Evolutionary conservation across 1,140 invertebrate species (phyloP).

Genomic region (Hylaeus volcanicus): DNA sequence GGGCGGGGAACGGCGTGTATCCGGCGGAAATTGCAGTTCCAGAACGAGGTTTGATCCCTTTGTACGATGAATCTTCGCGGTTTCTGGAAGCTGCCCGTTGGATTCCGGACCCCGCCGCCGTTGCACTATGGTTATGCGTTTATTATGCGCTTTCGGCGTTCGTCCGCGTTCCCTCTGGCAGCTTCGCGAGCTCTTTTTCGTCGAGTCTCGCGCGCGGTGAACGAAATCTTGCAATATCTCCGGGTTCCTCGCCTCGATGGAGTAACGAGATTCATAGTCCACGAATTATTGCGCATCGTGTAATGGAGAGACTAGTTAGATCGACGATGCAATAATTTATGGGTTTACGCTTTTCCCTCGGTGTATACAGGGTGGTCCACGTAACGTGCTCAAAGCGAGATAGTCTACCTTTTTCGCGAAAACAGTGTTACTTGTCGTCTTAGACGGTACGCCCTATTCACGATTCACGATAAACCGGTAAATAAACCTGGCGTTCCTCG

Average conservation of each 20-base stretch:
- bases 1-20: background rate
- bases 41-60: conserved; percentile 32
- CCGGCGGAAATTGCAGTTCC: conserved; percentile 31
- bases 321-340: background rate
- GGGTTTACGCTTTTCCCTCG: no score
- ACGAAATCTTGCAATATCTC: conserved; percentile 1
- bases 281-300: background rate
- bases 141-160: conserved; percentile 12
- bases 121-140: conserved; percentile 24
- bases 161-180: background rate
- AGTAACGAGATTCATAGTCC: background rate
- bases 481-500: no score
- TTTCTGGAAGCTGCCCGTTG: conserved; percentile 6
- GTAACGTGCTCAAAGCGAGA: no score
- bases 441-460: no score
- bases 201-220: background rate
- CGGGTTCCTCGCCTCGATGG: background rate
- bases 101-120: conserved; percentile 11
- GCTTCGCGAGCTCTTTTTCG: background rate
- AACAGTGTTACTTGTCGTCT: no score
- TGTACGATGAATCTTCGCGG: conserved; percentile 40
- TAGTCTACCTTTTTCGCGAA: no score
- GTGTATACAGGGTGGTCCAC: no score
- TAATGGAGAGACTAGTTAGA: background rate
- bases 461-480: no score